Evolutionary conservation across 2,113 vertebrate species (phyloP).

Genomic region (Seriola aureovittata): DNA sequence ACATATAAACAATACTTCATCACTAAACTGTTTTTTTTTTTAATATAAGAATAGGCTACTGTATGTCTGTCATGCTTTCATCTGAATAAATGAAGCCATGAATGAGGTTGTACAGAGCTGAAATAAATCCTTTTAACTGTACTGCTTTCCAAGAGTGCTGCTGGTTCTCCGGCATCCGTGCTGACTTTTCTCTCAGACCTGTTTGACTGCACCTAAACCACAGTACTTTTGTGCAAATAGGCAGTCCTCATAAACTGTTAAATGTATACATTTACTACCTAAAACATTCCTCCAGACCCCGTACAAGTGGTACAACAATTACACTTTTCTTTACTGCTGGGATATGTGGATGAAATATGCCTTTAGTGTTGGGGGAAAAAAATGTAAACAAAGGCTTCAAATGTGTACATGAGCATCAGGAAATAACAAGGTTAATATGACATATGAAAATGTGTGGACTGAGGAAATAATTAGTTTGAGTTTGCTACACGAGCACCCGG

Average conservation of each 20-base stretch:
- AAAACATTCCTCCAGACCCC: constrained; percentile 30
- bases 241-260: constrained; percentile 40
- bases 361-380: constrained; percentile 15
- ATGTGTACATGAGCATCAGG: constrained; percentile 29
- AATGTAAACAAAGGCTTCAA: constrained; percentile 53
- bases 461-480: constrained; percentile 22
- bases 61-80: constrained; percentile 79
- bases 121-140: constrained; percentile 50
- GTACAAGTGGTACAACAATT: constrained; percentile 24
- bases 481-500: constrained; percentile 78
- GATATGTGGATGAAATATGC: constrained; percentile 36
- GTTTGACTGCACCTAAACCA: constrained; percentile 46
- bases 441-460: constrained; percentile 31
- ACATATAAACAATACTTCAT: constrained; percentile 82
- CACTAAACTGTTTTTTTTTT: constrained; percentile 66
- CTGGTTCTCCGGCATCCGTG: constrained; percentile 69
- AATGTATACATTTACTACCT: constrained; percentile 11
- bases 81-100: constrained; percentile 76
- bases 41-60: constrained; percentile 76
- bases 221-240: constrained; percentile 69
- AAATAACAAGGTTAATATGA: constrained; percentile 34
- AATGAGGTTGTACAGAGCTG: constrained; percentile 77
- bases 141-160: constrained; percentile 62
- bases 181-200: constrained; percentile 25
- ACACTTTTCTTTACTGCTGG: constrained; percentile 42